phyloP scores from a whole-genome alignment of 2,797 vertebrate genomes.

The Darevskia mixta region DNA sequence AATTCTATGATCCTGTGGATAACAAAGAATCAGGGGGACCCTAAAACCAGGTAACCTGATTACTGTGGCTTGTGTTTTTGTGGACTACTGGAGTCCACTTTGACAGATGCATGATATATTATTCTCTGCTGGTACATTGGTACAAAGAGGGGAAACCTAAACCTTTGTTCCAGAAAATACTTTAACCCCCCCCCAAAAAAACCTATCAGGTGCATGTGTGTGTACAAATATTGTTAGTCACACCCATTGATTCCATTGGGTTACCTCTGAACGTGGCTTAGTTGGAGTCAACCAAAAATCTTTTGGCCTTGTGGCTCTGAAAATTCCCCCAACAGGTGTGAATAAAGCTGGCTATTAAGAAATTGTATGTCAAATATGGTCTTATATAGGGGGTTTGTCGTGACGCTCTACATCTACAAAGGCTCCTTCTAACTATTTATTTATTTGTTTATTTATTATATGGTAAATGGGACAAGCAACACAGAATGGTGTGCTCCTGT shows the following conservation, averaged over 20 bases:
- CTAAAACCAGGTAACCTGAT: not conserved
- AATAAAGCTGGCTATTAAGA: not conserved
- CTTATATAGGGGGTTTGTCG: not conserved
- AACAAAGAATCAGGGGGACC: not conserved
- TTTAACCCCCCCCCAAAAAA: too few relatives aligned
- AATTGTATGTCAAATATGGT: not conserved
- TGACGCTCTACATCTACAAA: too few relatives aligned
- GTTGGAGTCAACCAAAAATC: not conserved
- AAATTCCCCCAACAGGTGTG: not conserved
- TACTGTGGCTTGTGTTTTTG: not conserved
- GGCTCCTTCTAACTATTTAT: not conserved
- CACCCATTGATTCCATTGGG: too few relatives aligned
- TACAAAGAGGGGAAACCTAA: not conserved
- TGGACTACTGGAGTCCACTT: not conserved
- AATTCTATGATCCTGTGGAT: too few relatives aligned
- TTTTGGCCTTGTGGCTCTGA: not conserved
- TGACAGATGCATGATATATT: not conserved
- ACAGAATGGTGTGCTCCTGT: not conserved
- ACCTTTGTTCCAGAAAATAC: not conserved
- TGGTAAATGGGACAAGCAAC: too few relatives aligned
- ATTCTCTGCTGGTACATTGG: not conserved
- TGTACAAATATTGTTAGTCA: not conserved
- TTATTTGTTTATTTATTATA: too few relatives aligned
- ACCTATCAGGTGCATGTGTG: not conserved
- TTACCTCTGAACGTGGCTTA: too few relatives aligned